These are phyloP conservation scores for Apogon talboti DNA, from an alignment of 2,797 vertebrate genomes.

Conservation along the genomic window DNA sequence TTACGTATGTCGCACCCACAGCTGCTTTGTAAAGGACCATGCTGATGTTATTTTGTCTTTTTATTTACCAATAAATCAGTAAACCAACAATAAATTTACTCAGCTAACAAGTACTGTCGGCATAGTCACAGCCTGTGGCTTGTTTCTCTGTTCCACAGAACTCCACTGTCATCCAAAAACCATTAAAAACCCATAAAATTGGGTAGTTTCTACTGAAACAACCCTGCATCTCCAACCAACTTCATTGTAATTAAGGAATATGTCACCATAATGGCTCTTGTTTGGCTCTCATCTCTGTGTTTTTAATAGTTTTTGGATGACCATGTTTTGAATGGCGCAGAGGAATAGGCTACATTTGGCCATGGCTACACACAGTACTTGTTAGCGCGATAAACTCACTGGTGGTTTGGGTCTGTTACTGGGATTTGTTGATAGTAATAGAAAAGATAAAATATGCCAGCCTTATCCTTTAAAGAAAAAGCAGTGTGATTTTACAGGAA, in stretches of 20 bases:
- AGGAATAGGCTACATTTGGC: constrained; percentile 39
- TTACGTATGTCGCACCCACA: constrained; percentile 42
- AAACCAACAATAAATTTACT: constrained; percentile 43
- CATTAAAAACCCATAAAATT: constrained; percentile 57
- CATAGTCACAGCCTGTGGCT: constrained; percentile 27
- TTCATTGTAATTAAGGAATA: constrained; percentile 46
- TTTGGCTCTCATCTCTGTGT: constrained; percentile 25
- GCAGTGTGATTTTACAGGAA: constrained; percentile 11
- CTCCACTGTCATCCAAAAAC: constrained; percentile 31
- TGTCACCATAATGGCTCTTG: constrained; percentile 23
- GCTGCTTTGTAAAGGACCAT: constrained; percentile 30
- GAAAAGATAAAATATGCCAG: constrained; percentile 29
- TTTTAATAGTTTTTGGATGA: constrained; percentile 47
- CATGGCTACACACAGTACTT: constrained; percentile 26
- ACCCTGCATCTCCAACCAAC: constrained; percentile 10
- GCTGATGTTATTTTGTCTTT: constrained; percentile 19
- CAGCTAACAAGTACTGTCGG: constrained; percentile 47
- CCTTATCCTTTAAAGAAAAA: constrained; percentile 38
- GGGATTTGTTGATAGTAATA: constrained; percentile 36
- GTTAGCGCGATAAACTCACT: constrained; percentile 30
- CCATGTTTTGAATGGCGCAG: constrained; percentile 23
- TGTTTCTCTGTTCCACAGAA: constrained; percentile 37
- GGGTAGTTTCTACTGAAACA: constrained; percentile 32
- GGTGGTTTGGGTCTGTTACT: constrained; percentile 21
- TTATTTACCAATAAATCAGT: constrained; percentile 20